These are phyloP conservation scores for Paraescarpia echinospica DNA, from an alignment of 1,140 invertebrate species.

Conservation along the genomic window DNA sequence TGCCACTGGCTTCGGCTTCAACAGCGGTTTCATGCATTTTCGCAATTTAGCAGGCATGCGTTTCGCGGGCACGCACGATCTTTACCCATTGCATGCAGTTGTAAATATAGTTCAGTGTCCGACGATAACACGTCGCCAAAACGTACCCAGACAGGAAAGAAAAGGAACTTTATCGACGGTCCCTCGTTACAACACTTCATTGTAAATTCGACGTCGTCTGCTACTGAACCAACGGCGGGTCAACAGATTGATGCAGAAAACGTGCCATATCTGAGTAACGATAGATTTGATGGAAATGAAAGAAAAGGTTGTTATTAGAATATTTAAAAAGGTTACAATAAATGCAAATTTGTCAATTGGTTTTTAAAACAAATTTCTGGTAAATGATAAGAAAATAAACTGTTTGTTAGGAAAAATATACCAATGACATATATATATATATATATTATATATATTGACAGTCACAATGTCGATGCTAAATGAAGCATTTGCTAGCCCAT, in stretches of 20 bases:
- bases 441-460: too few species aligned
- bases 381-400: too few species aligned
- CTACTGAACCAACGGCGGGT: neutral
- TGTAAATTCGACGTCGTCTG: neutral
- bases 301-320: conserved; percentile 15
- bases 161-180: neutral
- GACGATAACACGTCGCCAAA: neutral
- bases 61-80: neutral
- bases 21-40: neutral
- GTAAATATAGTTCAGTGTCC: neutral
- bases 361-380: neutral
- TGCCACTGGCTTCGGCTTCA: neutral
- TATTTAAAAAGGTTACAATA: neutral
- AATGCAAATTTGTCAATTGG: neutral
- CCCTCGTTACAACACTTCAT: neutral
- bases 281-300: conserved; percentile 22
- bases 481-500: too few species aligned
- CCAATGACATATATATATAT: too few species aligned
- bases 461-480: too few species aligned
- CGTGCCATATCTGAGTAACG: conserved; percentile 14
- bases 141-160: neutral
- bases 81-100: neutral
- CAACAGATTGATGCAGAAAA: neutral
- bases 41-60: neutral
- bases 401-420: too few species aligned